phyloP scores from a whole-genome alignment of 2,797 vertebrate species.

The Tympanoctomys barrerae region DNA sequence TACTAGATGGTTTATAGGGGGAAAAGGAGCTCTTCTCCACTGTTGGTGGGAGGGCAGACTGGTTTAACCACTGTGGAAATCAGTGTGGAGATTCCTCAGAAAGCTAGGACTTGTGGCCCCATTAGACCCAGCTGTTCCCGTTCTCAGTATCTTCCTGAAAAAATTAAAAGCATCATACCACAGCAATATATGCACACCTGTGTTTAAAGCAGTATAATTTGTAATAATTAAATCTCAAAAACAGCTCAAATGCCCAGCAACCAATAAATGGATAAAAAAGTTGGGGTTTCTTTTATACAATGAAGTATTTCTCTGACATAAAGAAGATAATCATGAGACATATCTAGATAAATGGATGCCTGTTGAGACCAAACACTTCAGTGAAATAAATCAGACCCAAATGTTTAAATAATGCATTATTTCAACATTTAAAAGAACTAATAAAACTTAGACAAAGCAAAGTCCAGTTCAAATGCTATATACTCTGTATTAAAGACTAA shows the following conservation, averaged over 20 bases:
- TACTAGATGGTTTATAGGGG: not conserved
- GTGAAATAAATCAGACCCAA: not conserved
- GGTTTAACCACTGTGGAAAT: not conserved
- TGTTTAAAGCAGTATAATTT: not conserved
- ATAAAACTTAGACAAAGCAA: conserved; percentile 37
- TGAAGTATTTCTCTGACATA: not conserved
- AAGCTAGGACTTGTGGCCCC: not conserved
- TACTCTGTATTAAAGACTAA: not conserved
- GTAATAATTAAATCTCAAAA: not conserved
- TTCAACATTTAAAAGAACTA: not conserved
- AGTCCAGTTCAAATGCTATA: conserved; percentile 18
- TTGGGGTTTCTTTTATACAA: not conserved
- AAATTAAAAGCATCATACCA: not conserved
- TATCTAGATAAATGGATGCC: not conserved
- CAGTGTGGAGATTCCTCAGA: not conserved
- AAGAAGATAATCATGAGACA: not conserved
- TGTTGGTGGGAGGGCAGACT: not conserved
- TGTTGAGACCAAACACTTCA: not conserved
- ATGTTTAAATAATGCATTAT: not conserved
- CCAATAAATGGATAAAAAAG: not conserved
- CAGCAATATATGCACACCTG: not conserved
- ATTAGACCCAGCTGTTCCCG: not conserved
- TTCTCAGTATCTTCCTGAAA: not conserved
- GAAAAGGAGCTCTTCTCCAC: not conserved
- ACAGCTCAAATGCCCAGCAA: not conserved